phyloP scores from a whole-genome alignment of 2,797 vertebrate genomes.

The Petrocephalus sullivani region DNA sequence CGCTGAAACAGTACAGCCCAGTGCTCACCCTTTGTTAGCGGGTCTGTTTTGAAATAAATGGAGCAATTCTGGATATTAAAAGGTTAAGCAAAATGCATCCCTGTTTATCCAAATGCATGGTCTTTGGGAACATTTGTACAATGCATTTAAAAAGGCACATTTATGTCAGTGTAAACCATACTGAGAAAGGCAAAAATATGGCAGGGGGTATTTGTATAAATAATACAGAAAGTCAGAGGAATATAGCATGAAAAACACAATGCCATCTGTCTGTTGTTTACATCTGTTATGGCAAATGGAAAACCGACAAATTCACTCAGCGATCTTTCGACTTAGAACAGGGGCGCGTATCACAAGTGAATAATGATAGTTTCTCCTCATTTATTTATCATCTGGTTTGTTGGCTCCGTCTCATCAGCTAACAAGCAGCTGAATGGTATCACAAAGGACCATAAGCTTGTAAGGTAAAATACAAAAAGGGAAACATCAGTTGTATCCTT shows the following conservation, averaged over 20 bases:
- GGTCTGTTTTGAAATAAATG: background rate
- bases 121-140: background rate
- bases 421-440: background rate
- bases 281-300: background rate
- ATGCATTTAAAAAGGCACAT: background rate
- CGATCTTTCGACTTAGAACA: background rate
- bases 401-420: background rate
- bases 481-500: background rate
- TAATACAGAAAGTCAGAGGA: background rate
- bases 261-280: background rate
- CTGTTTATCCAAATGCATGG: background rate
- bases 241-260: background rate
- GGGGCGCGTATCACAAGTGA: background rate
- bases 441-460: background rate
- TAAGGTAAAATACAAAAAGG: background rate
- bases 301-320: background rate
- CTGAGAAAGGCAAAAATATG: constrained; percentile 19
- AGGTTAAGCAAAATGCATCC: background rate
- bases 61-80: background rate
- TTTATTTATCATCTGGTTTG: background rate
- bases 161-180: constrained; percentile 31
- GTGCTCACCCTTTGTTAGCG: background rate
- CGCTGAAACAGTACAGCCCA: background rate
- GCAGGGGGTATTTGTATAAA: background rate
- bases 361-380: background rate